Evolutionary conservation across 2,888 invertebrate genomes (phyloP).

Genomic region (Aphelenchoides bicaudatus): DNA sequence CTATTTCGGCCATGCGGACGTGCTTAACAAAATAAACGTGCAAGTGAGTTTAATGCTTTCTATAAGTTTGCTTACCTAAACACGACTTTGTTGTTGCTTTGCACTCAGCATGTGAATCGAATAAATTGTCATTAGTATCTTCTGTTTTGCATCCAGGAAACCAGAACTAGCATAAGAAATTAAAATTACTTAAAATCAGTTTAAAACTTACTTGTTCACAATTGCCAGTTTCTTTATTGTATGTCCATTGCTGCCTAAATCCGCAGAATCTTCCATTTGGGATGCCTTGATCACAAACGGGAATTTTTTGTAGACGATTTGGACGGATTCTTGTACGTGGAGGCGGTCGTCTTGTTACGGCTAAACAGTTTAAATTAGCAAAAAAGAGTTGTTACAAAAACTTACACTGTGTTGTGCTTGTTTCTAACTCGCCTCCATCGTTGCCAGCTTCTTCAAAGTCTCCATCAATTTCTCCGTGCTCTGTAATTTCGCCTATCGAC

Average conservation of each 20-base stretch:
- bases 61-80: constrained; percentile 35
- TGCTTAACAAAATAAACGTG: constrained; percentile 7
- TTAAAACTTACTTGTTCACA: no score
- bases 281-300: constrained; percentile 49
- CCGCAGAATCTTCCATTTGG: constrained; percentile 58
- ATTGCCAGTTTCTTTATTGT: constrained; percentile 46
- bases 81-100: constrained; percentile 46
- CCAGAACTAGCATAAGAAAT: no score
- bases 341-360: no score
- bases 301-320: constrained; percentile 11
- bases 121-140: constrained; percentile 55
- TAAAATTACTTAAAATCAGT: no score
- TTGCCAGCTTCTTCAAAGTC: constrained; percentile 9
- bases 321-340: neutral
- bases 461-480: constrained; percentile 11
- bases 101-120: constrained; percentile 45
- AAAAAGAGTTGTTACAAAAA: no score
- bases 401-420: no score
- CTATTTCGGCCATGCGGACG: no score
- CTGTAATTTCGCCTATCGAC: neutral
- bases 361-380: no score
- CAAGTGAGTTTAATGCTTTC: no score
- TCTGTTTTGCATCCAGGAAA: constrained; percentile 53
- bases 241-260: constrained; percentile 48
- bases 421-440: no score